These are phyloP conservation scores for Heteronetta atricapilla DNA, from an alignment of 2,113 vertebrate species.

Conservation along the genomic window DNA sequence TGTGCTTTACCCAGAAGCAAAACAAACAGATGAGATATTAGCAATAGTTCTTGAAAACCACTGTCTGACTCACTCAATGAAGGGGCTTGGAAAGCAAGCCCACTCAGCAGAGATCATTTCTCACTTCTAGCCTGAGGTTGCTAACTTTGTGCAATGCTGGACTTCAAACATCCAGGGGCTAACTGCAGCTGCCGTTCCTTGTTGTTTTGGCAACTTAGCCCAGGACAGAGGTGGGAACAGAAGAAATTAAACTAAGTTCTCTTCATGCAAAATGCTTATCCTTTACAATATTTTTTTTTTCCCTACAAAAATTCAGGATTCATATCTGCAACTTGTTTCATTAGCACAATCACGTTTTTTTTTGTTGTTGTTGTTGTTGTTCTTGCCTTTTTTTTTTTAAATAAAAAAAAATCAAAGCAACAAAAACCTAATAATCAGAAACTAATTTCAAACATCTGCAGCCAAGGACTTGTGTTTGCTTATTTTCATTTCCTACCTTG, in stretches of 20 bases:
- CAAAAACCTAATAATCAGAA: background rate
- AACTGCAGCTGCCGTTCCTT: background rate
- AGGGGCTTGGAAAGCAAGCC: background rate
- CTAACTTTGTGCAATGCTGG: background rate
- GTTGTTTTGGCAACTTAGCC: background rate
- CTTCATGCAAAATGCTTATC: background rate
- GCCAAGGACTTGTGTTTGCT: background rate
- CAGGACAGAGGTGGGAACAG: background rate
- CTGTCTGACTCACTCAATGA: background rate
- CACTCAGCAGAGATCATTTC: background rate
- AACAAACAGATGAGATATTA: constrained; percentile 25
- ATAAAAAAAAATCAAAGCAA: background rate
- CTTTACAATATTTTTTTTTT: background rate
- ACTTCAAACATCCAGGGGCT: fast-evolving
- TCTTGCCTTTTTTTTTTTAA: too few relatives aligned
- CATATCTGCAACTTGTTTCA: background rate
- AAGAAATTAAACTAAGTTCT: background rate
- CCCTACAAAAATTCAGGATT: background rate
- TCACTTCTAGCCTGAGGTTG: background rate
- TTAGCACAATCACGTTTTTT: fast-evolving
- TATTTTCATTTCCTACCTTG: background rate
- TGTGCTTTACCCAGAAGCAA: constrained; percentile 11
- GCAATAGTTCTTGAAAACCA: background rate
- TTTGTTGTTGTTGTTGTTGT: background rate
- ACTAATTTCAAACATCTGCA: background rate